Evolutionary conservation across 2,888 invertebrate genomes (phyloP).

Genomic region (Tyria jacobaeae): DNA sequence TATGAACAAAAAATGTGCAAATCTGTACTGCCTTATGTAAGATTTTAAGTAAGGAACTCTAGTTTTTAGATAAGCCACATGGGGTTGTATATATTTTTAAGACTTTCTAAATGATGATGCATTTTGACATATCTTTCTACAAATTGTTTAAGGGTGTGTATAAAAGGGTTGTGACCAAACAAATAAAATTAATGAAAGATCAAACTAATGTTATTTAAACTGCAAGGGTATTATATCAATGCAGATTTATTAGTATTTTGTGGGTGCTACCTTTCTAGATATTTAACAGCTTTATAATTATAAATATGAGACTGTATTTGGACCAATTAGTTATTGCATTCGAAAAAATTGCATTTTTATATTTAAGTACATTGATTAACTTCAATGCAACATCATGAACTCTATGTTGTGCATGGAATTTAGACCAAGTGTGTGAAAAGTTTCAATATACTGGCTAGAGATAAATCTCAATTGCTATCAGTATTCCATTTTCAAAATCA

Average conservation of each 20-base stretch:
- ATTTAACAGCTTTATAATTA: slow-evolving; percentile 26
- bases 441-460: too few relatives aligned
- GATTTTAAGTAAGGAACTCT: slow-evolving; percentile 3
- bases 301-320: slow-evolving; percentile 48
- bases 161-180: slow-evolving; percentile 40
- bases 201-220: not conserved
- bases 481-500: too few relatives aligned
- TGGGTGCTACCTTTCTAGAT: slow-evolving; percentile 33
- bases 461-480: too few relatives aligned
- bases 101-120: slow-evolving; percentile 21
- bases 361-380: not conserved
- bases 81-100: not conserved
- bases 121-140: slow-evolving; percentile 17
- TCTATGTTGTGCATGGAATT: not conserved
- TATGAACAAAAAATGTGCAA: slow-evolving; percentile 2
- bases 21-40: slow-evolving; percentile 9
- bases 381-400: not conserved
- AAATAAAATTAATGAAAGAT: slow-evolving; percentile 7
- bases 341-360: slow-evolving; percentile 28
- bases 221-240: not conserved
- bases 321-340: slow-evolving; percentile 44
- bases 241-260: slow-evolving; percentile 14
- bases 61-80: not conserved
- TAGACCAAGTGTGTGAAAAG: not conserved
- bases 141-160: slow-evolving; percentile 12